These are phyloP conservation scores for Drosophila kambysellisi DNA, from an alignment of 2,888 invertebrate genomes.

Conservation along the genomic window DNA sequence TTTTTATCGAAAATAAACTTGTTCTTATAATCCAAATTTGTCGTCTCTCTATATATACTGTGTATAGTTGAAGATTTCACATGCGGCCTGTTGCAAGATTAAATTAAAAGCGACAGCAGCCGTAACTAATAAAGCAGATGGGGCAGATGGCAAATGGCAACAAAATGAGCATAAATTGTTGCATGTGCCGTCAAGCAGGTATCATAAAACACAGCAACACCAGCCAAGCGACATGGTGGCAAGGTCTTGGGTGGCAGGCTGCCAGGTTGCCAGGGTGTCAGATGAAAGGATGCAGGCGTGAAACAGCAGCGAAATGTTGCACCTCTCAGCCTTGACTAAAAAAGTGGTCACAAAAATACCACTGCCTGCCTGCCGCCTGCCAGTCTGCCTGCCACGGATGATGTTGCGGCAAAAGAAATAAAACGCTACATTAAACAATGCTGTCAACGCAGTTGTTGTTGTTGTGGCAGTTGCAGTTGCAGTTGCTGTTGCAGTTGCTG, in stretches of 20 bases:
- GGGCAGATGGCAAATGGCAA: conserved; percentile 35
- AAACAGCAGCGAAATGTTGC: conserved; percentile 10
- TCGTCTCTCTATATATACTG: no score
- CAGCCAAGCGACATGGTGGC: not conserved
- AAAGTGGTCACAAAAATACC: not conserved
- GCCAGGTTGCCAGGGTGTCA: not conserved
- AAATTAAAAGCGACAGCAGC: conserved; percentile 16
- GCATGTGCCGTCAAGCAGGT: conserved; percentile 52
- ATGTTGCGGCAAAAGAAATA: conserved; percentile 15
- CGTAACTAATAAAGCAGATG: conserved; percentile 16
- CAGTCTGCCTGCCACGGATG: not conserved
- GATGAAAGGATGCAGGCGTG: not conserved
- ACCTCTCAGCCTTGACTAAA: not conserved
- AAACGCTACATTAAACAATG: conserved; percentile 19
- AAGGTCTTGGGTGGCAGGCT: not conserved
- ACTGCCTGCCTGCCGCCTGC: not conserved
- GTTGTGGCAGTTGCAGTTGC: conserved; percentile 7
- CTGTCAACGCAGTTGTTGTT: conserved; percentile 18
- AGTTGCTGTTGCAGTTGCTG: not conserved
- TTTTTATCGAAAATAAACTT: not conserved
- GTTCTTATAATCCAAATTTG: not conserved
- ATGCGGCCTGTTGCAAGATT: not conserved
- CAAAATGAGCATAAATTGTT: conserved; percentile 60
- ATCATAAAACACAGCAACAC: conserved; percentile 60
- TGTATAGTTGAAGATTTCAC: not conserved